Conservation (phyloP, 2,888 invertebrate species). For the Nymphalis urticae region DNA sequence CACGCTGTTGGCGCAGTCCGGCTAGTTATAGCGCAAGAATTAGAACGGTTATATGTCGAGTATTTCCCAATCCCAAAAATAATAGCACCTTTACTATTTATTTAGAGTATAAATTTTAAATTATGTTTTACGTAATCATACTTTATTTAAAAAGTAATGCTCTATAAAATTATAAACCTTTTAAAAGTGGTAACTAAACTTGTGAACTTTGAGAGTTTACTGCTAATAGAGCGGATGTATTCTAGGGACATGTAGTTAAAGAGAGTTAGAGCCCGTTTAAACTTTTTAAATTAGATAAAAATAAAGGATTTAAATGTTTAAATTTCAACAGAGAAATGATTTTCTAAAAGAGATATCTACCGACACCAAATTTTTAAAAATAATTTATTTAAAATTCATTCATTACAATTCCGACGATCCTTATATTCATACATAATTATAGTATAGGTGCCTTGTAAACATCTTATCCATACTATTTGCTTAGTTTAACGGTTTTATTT, state of each 20-base stretch:
- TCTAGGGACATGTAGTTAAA: slow-evolving; percentile 5
- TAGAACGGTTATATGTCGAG: slow-evolving; percentile 7
- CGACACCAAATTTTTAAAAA: too few species aligned
- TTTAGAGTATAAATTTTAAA: not conserved
- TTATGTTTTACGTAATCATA: not conserved
- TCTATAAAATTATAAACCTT: slow-evolving; percentile 1
- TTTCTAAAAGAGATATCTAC: too few species aligned
- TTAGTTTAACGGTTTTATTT: too few species aligned
- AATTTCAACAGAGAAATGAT: not conserved
- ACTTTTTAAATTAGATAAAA: not conserved
- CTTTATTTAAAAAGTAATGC: not conserved
- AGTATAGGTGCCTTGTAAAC: too few species aligned
- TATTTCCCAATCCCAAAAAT: slow-evolving; percentile 16
- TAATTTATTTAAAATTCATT: too few species aligned
- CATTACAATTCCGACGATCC: too few species aligned
- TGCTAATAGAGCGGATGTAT: slow-evolving; percentile 5
- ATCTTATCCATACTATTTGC: too few species aligned
- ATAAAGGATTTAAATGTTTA: not conserved
- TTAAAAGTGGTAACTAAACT: not conserved
- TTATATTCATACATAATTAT: too few species aligned
- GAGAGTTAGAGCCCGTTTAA: not conserved
- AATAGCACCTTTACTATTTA: not conserved
- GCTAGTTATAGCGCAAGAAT: slow-evolving; percentile 19
- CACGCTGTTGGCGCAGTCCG: slow-evolving; percentile 10
- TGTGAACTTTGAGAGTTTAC: not conserved